These are phyloP conservation scores for Ostrea edulis DNA, from an alignment of 1,140 invertebrate species.

Conservation along the genomic window DNA sequence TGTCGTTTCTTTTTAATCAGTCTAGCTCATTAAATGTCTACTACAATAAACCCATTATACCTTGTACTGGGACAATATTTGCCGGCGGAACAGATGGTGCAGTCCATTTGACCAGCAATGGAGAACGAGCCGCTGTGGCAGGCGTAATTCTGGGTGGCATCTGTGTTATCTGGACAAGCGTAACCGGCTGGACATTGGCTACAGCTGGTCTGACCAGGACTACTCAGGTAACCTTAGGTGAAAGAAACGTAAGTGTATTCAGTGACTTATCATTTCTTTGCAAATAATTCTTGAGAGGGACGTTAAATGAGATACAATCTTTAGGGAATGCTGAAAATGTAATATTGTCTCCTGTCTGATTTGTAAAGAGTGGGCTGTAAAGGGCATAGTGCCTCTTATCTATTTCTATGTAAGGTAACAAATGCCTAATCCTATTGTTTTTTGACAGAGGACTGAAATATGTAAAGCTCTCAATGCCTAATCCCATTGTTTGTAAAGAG, in stretches of 20 bases:
- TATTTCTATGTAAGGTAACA: too few relatives aligned
- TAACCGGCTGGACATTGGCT: slow-evolving; percentile 69
- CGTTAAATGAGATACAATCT: too few relatives aligned
- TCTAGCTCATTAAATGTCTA: background rate
- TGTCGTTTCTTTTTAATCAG: too few relatives aligned
- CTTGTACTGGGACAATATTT: slow-evolving; percentile 65
- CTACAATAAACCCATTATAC: slow-evolving; percentile 54
- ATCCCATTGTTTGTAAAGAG: too few relatives aligned
- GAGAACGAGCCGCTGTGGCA: slow-evolving; percentile 69
- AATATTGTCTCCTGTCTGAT: too few relatives aligned
- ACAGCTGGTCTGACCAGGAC: slow-evolving; percentile 64
- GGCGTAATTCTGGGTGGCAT: slow-evolving; percentile 60
- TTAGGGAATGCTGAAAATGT: too few relatives aligned
- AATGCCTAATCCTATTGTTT: too few relatives aligned
- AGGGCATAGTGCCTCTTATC: too few relatives aligned
- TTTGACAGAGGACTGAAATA: too few relatives aligned
- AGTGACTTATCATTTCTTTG: background rate
- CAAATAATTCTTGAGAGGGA: too few relatives aligned
- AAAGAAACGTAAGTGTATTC: background rate
- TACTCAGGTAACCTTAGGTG: slow-evolving; percentile 59
- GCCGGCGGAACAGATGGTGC: slow-evolving; percentile 65
- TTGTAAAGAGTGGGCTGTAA: too few relatives aligned
- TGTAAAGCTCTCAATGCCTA: too few relatives aligned
- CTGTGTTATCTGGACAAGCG: slow-evolving; percentile 64
- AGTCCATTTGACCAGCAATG: slow-evolving; percentile 55